These are phyloP conservation scores for Gobio occitaniae DNA, from an alignment of 2,797 vertebrate species.

Conservation along the genomic window DNA sequence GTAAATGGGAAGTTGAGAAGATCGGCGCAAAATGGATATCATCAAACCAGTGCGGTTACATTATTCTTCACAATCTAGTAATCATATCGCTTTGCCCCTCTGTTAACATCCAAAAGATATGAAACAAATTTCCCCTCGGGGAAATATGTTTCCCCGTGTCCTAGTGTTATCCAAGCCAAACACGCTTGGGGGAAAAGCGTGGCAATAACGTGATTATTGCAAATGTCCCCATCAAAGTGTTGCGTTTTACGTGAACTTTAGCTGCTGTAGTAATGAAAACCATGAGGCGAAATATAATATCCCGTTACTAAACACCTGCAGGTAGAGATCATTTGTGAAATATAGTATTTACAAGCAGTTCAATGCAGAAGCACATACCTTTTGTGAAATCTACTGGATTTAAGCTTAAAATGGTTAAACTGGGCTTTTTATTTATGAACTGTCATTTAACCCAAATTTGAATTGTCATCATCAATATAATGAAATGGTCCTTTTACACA, in stretches of 20 bases:
- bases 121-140: slow-evolving; percentile 36
- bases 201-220: slow-evolving; percentile 28
- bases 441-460: slow-evolving; percentile 40
- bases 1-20: slow-evolving; percentile 57
- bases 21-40: slow-evolving; percentile 52
- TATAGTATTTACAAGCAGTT: background rate
- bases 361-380: background rate
- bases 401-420: background rate
- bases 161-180: slow-evolving; percentile 56
- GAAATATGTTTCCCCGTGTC: slow-evolving; percentile 49
- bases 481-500: slow-evolving; percentile 45
- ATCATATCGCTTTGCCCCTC: slow-evolving; percentile 53
- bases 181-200: slow-evolving; percentile 4
- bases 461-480: slow-evolving; percentile 45
- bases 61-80: slow-evolving; percentile 56
- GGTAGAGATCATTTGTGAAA: slow-evolving; percentile 22
- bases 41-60: slow-evolving; percentile 55
- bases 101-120: slow-evolving; percentile 60
- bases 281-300: slow-evolving; percentile 34
- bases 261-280: slow-evolving; percentile 28
- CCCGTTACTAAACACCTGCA: slow-evolving; percentile 38
- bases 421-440: slow-evolving; percentile 9
- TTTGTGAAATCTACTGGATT: slow-evolving; percentile 13
- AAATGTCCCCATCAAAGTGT: background rate
- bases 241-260: slow-evolving; percentile 13